Base-by-base conservation (phyloP, 1,140 invertebrate genomes). In the Monochamus saltuarius region DNA sequence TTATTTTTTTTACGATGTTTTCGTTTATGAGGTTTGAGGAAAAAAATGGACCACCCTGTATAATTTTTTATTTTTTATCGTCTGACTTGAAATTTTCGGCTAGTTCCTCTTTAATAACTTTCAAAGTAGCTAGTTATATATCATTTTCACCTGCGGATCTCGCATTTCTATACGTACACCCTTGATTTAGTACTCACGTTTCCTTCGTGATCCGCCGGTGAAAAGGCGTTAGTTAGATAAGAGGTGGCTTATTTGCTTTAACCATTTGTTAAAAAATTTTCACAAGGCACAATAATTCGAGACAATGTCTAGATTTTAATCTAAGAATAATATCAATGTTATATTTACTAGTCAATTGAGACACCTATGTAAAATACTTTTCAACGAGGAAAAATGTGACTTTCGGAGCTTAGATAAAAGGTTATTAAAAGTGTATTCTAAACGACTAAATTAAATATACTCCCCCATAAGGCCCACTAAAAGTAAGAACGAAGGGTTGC, bases 291-390 rank as follows among this genome's bases (percentile, higher is more conserved):
- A 68, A 69, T 68, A 72, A 68, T 66, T 59, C 49, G 59, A 69
- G 65, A 67, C 65, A 69, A 69, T 67, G 67, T 69, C 56, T 66
- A 69, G 64, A 59, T 64, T 61, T 39, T 61, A 40, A 57, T 50
- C 50, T 59, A 57, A 64, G 40, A 58, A 61, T 62, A 61, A 62
- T 62, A 66, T 67, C 56, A 62, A 59, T 64, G 65, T 72, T 70
- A 66, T 65, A 69, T 69, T 68, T 72, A 72, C 70, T 72, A 72
- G 70, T 72, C 70, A 72, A 72, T 72, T 72, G 61, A 66, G 64
- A 49, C 46, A 11, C 13, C 17, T 49, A 19, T 49, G 17, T 16
- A 16, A 49, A 29, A 29, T 29, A 29, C 22, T 49, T 34, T 49
- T 49, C 46, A 49, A 49, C 11, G 17, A 49, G 11, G 22, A 49